phyloP scores from a whole-genome alignment of 2,888 invertebrate species.

The Amiota communis region DNA sequence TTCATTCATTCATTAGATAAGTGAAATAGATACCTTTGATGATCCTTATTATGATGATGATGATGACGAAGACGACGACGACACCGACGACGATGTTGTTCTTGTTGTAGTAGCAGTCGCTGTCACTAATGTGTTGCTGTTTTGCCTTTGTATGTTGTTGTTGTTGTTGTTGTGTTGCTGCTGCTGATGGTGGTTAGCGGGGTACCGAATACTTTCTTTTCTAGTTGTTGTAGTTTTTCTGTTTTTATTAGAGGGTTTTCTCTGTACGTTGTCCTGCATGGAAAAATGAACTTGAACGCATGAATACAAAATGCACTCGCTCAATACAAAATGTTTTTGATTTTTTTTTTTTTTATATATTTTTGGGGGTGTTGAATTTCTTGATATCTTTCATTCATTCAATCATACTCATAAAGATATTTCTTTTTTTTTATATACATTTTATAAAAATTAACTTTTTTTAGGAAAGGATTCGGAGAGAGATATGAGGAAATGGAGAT shows the following conservation, averaged over 20 bases:
- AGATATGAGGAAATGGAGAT: too few relatives aligned
- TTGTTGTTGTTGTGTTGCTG: slow-evolving; percentile 39
- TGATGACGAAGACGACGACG: too few relatives aligned
- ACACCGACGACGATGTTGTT: slow-evolving; percentile 27
- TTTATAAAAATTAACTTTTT: too few relatives aligned
- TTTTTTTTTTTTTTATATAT: too few relatives aligned
- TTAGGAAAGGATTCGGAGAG: too few relatives aligned
- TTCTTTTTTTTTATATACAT: too few relatives aligned
- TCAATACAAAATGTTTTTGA: slow-evolving; percentile 50
- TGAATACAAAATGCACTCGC: slow-evolving; percentile 69
- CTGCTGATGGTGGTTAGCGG: slow-evolving; percentile 40
- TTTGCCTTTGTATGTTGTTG: slow-evolving; percentile 33
- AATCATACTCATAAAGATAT: slow-evolving; percentile 36
- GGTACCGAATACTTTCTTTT: slow-evolving; percentile 46
- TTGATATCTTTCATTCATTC: slow-evolving; percentile 44
- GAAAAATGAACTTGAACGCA: slow-evolving; percentile 71
- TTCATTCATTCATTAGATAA: too few relatives aligned
- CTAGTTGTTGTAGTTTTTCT: slow-evolving; percentile 36
- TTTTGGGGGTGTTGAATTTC: slow-evolving; percentile 48
- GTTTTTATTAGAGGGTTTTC: slow-evolving; percentile 29
- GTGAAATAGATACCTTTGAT: too few relatives aligned
- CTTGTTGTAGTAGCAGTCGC: background rate
- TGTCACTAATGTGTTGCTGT: background rate
- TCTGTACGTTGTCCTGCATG: slow-evolving; percentile 66
- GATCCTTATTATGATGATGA: too few relatives aligned